Evolutionary conservation across 1,140 invertebrate species (phyloP), one percentile per base, ranked within the genome.

Genomic region (Bactericera cockerelli): DNA sequence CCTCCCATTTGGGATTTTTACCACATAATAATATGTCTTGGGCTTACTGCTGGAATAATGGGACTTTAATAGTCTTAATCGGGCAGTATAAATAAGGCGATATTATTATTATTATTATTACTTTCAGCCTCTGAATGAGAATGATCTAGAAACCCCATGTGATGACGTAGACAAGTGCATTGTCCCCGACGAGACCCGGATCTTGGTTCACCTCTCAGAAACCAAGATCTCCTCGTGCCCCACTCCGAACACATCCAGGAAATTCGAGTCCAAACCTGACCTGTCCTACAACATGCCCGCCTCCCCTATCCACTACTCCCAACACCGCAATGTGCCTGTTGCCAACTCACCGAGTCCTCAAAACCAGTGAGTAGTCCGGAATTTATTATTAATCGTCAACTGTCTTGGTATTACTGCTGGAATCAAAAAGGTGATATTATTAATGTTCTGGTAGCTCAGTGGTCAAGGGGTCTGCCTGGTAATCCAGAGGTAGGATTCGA

Each of bases 91-190:
- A n/a, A n/a, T n/a, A n/a, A n/a, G n/a, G n/a, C n/a, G n/a, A n/a
- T n/a, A n/a, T n/a, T n/a, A n/a, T n/a, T n/a, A n/a, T n/a, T n/a
- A n/a, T n/a, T n/a, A n/a, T n/a, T n/a, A n/a, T n/a, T n/a, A n/a
- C n/a, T 49, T 49, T 49, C 42, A 49, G 42, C 42, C 42, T n/a
- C 42, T 49, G n/a, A 49, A 49, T 49, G 42, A 49, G 22, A 49
- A 49, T 16, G 42, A 49, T 49, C 19, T 49, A 49, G 42, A 49
- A 49, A 49, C 42, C 42, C 42, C 42, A 4, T 49, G 42, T 49
- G 42, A 49, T 49, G 42, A 49, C 6, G 22, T 22, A 4, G 42
- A 49, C 42, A 49, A 49, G 22, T 22, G 8, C n/a, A 49, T 49
- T 10, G 42, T 49, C 19, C 42, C 42, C 19, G 42, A 49, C 19